Evolutionary conservation across 2,888 invertebrate genomes (phyloP), one percentile per base, ranked within the genome.

Genomic region (Stenoptilia bipunctidactyla): DNA sequence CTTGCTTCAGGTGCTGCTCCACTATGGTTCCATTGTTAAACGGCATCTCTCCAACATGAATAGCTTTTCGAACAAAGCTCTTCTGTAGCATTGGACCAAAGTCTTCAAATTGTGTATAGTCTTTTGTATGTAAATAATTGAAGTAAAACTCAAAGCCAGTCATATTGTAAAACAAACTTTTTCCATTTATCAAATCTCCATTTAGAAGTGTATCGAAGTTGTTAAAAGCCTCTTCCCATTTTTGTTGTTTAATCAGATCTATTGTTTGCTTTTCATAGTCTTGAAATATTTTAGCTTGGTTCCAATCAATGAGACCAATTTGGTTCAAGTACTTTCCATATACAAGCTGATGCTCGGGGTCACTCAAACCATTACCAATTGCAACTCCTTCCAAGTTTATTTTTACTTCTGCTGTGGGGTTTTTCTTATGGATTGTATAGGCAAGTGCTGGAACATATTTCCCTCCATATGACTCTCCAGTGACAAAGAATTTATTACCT

Each of bases 401-500:
- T 65, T 89, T 89, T 15, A 92, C 87, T 56, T 87, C 85, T 3
- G 85, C 69, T 39, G 79, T 65, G 0, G 90, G 87, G 46, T 89
- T 88, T 40, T 86, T 85, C 48, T 86, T 85, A 52, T 91, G 88
- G 41, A 93, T 92, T 1, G 90, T 88, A 58, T 91, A 89, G 0
- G 89, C 87, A 38, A 93, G 66, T 0, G 94, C 92, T 1, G 96
- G 96, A 0, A 88, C 87, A 65, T 88, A 88, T 50, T 88, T 88
- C 0, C 96, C 96, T 34, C 89, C 95, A 61, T 96, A 96, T 0
- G 94, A 95, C 75, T 97, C 96, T 1, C 97, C 97, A 0, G 93
- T 90, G 0, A 94, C 88, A 75, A 89, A 97, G 66, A 97, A 96
- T 38, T 91, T 91, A 53, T 90, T 91, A 1, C 75, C 60, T 56